Evolutionary conservation across 1,140 invertebrate genomes (phyloP), one percentile per base, ranked within the genome.

Genomic region (Bombus balteatus): DNA sequence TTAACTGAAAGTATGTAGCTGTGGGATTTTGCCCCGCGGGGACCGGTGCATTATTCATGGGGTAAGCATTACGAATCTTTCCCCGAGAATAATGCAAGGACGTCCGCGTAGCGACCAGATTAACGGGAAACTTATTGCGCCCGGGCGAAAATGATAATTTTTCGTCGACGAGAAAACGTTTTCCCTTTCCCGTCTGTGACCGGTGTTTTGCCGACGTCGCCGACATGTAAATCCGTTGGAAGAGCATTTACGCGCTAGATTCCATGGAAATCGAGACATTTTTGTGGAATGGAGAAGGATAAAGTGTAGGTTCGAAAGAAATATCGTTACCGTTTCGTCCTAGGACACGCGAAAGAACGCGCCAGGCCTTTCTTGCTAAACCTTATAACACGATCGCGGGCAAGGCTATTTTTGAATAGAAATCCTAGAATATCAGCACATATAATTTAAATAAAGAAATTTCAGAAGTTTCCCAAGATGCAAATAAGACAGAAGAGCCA

Each of bases 1-100:
- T 90, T 89, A 90, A 88, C 89, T 81, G 80, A 90, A 90, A 90
- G 89, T 90, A 90, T 90, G 88, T 90, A 89, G 86, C 83, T 73
- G 76, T 86, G 76, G 88, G 89, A 90, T 90, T 90, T 89, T 76
- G 74, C 66, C 59, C 82, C 37, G 57, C 25, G 66, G 39, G 65
- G 68, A 81, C 34, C 10, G 59, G 86, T 90, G 86, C 89, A 90
- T 90, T 90, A 90, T 90, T 90, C 89, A 90, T 90, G 73, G 83
- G 66, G 83, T 89, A 90, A 90, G 89, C 86, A 77, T 90, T 90
- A 85, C 87, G 88, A 90, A 83, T 88, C 89, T 85, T 82, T 65
- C 32, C 62, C 43, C 18, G 80, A 65, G 89, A 90, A 90, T 90
- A 90, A 90, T 88, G 89, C 88, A 88, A 86, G 82, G 75, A 86